phyloP scores from a whole-genome alignment of 2,113 vertebrate genomes.

The Cochlearius cochlearius region DNA sequence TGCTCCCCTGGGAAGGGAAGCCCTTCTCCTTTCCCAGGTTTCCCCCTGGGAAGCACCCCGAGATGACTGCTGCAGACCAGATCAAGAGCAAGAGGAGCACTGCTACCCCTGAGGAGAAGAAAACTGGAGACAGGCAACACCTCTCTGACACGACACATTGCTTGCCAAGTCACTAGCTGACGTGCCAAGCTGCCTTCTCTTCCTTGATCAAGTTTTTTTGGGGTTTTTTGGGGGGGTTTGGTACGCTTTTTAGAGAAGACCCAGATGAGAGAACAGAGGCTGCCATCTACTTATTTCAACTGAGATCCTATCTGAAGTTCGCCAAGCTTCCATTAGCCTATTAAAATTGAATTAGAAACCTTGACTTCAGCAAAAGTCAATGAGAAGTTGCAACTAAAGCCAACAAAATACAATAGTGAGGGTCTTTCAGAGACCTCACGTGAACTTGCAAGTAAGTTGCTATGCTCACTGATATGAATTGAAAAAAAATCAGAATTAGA shows the following conservation, averaged over 20 bases:
- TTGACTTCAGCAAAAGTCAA: not conserved
- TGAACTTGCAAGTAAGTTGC: not conserved
- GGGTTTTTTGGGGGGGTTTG: fast-evolving
- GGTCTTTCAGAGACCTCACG: not conserved
- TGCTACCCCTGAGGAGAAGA: not conserved
- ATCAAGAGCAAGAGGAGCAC: not conserved
- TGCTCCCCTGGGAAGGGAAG: not conserved
- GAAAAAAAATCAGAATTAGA: not conserved
- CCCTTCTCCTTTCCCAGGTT: not conserved
- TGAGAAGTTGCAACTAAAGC: not conserved
- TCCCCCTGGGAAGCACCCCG: not conserved
- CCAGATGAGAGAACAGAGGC: not conserved
- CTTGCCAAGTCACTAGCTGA: not conserved
- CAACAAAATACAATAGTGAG: not conserved
- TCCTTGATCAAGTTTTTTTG: not conserved
- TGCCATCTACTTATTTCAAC: not conserved
- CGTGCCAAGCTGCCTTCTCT: not conserved
- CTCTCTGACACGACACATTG: fast-evolving
- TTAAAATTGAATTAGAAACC: not conserved
- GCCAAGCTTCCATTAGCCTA: not conserved
- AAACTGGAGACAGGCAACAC: not conserved
- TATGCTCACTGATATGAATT: not conserved
- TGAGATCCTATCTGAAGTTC: not conserved
- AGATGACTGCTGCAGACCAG: not conserved
- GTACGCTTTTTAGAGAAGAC: not conserved